Evolutionary conservation across 2,113 vertebrate genomes (phyloP).

Genomic region (Muscicapa adusta): DNA sequence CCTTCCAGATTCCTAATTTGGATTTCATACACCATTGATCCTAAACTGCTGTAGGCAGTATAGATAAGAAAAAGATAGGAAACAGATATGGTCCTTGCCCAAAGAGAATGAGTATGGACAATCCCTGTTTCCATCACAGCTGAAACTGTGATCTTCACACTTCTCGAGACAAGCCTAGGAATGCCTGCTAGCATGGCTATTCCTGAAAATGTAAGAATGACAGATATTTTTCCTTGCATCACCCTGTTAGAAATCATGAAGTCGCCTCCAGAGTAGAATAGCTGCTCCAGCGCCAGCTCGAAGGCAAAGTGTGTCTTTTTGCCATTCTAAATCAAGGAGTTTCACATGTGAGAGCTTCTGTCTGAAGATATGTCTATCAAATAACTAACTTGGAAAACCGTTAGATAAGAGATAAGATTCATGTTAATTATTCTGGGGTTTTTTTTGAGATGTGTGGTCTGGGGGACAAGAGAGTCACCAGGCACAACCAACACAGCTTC

Average conservation of each 20-base stretch:
- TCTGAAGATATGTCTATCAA: not conserved
- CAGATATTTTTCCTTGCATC: not conserved
- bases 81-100: not conserved
- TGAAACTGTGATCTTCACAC: not conserved
- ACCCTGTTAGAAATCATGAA: not conserved
- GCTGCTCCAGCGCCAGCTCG: not conserved
- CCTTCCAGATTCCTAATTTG: not conserved
- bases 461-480: accelerated
- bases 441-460: not conserved
- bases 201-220: not conserved
- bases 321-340: not conserved
- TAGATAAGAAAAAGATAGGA: not conserved
- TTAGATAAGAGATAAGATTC: not conserved
- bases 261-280: not conserved
- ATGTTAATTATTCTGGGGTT: not conserved
- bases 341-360: accelerated
- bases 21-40: not conserved
- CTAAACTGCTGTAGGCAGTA: not conserved
- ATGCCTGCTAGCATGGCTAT: not conserved
- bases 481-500: not conserved
- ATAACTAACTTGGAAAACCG: not conserved
- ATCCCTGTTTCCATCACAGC: not conserved
- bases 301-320: not conserved
- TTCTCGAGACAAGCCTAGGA: not conserved
- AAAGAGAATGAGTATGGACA: accelerated